Percentiles rank a stretch among this genome's conserved stretches.
These are phyloP conservation scores for Oxygymnocypris stewartii DNA, from an alignment of 2,113 vertebrate genomes.

Conservation along the genomic window DNA sequence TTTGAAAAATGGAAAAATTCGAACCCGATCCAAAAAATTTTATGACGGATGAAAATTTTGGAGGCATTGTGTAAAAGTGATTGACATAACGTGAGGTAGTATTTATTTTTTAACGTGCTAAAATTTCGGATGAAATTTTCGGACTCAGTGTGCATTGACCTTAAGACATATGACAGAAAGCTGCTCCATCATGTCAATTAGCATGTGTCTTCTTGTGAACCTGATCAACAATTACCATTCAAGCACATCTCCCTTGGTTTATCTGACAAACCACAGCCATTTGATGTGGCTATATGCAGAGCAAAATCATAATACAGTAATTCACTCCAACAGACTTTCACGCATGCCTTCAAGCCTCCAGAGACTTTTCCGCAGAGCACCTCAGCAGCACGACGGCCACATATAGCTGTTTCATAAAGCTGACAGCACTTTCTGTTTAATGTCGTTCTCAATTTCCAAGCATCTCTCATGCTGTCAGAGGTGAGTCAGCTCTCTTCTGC, in stretches of 20 bases:
- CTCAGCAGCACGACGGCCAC: not conserved
- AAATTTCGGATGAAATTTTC: too few species aligned
- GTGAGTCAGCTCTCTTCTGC: conserved; percentile 24
- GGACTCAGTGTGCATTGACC: too few species aligned
- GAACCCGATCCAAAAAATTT: too few species aligned
- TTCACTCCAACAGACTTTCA: not conserved
- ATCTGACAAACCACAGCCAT: not conserved
- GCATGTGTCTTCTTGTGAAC: not conserved
- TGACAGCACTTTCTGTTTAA: conserved; percentile 18
- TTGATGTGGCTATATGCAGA: not conserved
- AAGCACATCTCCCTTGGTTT: not conserved
- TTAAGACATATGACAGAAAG: too few species aligned
- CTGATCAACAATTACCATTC: not conserved
- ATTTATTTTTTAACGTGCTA: too few species aligned
- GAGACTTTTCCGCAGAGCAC: not conserved
- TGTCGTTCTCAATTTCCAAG: conserved; percentile 1
- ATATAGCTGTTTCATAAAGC: not conserved
- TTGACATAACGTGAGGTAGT: too few species aligned
- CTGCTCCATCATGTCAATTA: not conserved
- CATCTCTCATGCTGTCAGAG: conserved; percentile 19
- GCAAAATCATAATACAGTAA: not conserved
- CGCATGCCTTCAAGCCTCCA: not conserved
- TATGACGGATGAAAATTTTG: too few species aligned
- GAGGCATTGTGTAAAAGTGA: too few species aligned
- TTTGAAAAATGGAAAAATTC: too few species aligned